phyloP scores from a whole-genome alignment of 2,888 invertebrate genomes.

The Carabus problematicus region DNA sequence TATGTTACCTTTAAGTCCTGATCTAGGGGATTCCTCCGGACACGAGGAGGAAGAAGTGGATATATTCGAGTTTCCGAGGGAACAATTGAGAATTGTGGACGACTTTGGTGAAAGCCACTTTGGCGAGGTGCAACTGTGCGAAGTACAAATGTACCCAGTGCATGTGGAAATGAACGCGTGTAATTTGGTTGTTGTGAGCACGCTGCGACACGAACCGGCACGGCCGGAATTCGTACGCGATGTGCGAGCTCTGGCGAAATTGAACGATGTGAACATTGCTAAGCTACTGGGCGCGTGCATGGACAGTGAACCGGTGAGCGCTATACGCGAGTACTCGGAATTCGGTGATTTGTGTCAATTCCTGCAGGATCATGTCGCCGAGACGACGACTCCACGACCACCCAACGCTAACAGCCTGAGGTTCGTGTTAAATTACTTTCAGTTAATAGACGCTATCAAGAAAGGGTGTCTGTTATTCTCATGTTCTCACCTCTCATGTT shows the following conservation, averaged over 20 bases:
- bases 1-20: conserved; percentile 54
- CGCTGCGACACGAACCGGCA: conserved; percentile 67
- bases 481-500: conserved; percentile 38
- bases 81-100: conserved; percentile 76
- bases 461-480: conserved; percentile 25
- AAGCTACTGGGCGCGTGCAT: conserved; percentile 76
- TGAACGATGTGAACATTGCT: conserved; percentile 76
- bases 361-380: conserved; percentile 79
- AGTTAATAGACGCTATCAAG: conserved; percentile 1
- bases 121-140: conserved; percentile 76
- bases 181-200: conserved; percentile 72
- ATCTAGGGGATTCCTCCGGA: conserved; percentile 63
- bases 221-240: conserved; percentile 77
- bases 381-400: conserved; percentile 69
- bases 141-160: conserved; percentile 59
- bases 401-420: conserved; percentile 73
- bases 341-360: conserved; percentile 86
- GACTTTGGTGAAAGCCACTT: conserved; percentile 80
- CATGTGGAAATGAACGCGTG: conserved; percentile 49
- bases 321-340: conserved; percentile 79
- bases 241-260: conserved; percentile 72
- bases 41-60: conserved; percentile 60
- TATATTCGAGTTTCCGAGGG: conserved; percentile 71
- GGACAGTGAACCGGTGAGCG: conserved; percentile 75
- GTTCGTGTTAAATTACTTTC: conserved; percentile 58